phyloP scores from a whole-genome alignment of 2,113 vertebrate species.

The Catharus bicknelli region DNA sequence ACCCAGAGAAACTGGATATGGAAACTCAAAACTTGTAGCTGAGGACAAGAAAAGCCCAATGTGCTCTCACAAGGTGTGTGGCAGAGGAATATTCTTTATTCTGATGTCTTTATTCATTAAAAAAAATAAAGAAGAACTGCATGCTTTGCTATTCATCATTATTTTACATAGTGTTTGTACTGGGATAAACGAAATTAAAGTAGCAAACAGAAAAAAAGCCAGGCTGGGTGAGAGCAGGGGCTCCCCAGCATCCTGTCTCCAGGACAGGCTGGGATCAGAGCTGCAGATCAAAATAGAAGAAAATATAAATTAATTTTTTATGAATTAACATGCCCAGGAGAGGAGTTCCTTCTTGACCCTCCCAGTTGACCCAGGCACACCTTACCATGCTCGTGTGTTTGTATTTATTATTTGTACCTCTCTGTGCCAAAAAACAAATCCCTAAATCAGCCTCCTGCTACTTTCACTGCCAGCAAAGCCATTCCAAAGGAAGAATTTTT shows the following conservation, averaged over 20 bases:
- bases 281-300: conserved; percentile 23
- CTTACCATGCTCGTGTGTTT: neutral
- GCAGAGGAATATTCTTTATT: conserved; percentile 20
- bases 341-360: conserved; percentile 22
- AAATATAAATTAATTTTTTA: neutral
- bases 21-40: neutral
- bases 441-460: neutral
- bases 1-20: neutral
- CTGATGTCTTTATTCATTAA: neutral
- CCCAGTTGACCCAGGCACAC: conserved; percentile 23
- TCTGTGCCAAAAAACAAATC: neutral
- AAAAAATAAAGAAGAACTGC: neutral
- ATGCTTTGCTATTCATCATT: neutral
- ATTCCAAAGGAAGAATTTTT: neutral
- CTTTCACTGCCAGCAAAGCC: neutral
- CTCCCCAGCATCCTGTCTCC: conserved; percentile 13
- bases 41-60: neutral
- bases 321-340: neutral
- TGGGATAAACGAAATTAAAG: conserved; percentile 38
- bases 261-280: conserved; percentile 14
- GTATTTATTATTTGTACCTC: neutral
- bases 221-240: neutral
- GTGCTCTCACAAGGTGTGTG: neutral
- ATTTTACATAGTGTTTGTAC: neutral
- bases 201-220: neutral